A percentile compares a stretch with the other conserved stretches of the same genome.
Evolutionary conservation across 37 sponge, comb jelly and placozoan species (phyloP).

Genomic region (Beroe ovata): DNA sequence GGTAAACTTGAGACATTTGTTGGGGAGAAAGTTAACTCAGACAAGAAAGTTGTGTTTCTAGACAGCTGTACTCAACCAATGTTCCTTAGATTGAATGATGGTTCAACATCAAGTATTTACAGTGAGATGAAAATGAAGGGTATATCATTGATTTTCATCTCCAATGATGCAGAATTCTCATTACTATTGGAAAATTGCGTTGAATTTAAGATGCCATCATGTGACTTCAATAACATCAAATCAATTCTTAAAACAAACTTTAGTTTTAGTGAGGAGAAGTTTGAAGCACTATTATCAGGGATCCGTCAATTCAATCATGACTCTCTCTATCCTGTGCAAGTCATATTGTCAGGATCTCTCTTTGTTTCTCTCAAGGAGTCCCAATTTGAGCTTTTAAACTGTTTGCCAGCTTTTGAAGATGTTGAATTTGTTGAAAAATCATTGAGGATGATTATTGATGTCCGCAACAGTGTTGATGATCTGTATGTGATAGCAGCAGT

Average conservation of each 20-base stretch:
- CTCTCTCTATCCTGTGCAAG: constrained; percentile 36
- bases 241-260: neutral
- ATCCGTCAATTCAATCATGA: constrained; percentile 4
- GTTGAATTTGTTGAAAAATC: constrained; percentile 12
- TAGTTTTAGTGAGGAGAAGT: neutral
- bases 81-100: constrained; percentile 25
- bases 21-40: neutral
- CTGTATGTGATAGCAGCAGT: constrained; percentile 37
- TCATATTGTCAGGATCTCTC: constrained; percentile 3
- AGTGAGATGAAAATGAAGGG: neutral
- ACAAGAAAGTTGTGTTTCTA: constrained; percentile 14
- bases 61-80: neutral
- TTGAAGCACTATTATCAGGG: neutral
- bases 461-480: constrained; percentile 18
- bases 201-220: neutral
- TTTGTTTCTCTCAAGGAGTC: constrained; percentile 18
- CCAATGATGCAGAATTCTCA: neutral
- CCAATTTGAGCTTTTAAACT: constrained; percentile 39
- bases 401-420: neutral
- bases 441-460: neutral
- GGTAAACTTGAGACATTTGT: constrained; percentile 4
- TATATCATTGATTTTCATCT: neutral
- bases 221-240: neutral
- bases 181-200: neutral
- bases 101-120: neutral